Conservation (phyloP, 2,797 vertebrate genomes). For the Iguana delicatissima region DNA sequence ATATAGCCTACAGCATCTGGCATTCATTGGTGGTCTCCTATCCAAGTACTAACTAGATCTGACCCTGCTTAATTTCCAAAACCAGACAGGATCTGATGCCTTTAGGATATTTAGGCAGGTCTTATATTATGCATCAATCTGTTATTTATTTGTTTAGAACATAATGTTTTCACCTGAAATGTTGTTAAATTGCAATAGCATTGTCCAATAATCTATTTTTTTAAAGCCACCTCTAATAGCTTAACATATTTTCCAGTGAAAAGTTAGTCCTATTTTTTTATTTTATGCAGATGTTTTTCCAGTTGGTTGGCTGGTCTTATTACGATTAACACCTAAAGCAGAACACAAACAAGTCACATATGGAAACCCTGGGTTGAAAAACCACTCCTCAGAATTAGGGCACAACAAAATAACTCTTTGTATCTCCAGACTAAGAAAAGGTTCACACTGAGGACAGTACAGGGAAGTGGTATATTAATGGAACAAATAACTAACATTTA, state of each 20-base stretch:
- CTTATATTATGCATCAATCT: neutral
- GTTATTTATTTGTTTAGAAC: neutral
- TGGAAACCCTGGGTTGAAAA: constrained; percentile 22
- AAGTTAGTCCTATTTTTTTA: constrained; percentile 27
- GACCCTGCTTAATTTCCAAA: too few relatives aligned
- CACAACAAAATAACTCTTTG: constrained; percentile 15
- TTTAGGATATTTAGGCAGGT: too few relatives aligned
- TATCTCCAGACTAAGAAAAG: constrained; percentile 9
- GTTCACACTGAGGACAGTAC: neutral
- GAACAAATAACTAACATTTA: constrained; percentile 2
- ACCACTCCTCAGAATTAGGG: neutral
- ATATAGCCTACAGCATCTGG: too few relatives aligned
- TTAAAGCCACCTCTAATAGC: neutral
- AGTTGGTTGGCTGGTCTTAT: constrained; percentile 34
- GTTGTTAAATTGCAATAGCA: neutral
- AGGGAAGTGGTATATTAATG: neutral
- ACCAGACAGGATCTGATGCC: too few relatives aligned
- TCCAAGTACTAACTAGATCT: too few relatives aligned
- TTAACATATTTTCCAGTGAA: neutral
- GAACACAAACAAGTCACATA: neutral
- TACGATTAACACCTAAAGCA: constrained; percentile 37
- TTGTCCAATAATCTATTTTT: neutral
- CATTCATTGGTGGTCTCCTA: too few relatives aligned
- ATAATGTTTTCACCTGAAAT: neutral
- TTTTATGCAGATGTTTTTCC: constrained; percentile 46